Conservation (phyloP, 2,113 vertebrate species). For the Solea solea region DNA sequence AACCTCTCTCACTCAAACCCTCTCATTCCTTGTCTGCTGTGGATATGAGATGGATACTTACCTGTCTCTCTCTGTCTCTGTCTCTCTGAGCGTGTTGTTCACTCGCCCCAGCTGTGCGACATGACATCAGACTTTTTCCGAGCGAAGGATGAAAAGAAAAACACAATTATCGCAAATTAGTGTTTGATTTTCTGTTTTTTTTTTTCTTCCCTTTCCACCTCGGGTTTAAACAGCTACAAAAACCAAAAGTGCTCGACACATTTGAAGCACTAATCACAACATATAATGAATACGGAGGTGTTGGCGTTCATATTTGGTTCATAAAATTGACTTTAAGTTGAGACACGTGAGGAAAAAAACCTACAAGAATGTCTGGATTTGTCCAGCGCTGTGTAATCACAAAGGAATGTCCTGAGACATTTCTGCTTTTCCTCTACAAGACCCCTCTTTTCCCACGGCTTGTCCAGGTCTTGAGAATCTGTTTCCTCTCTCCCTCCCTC, state of each 20-base stretch:
- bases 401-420: constrained; percentile 85
- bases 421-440: constrained; percentile 81
- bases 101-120: constrained; percentile 15
- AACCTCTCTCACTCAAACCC: constrained; percentile 56
- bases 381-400: constrained; percentile 83
- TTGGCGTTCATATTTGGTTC: constrained; percentile 38
- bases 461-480: constrained; percentile 74
- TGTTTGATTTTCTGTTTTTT: not conserved
- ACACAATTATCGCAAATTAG: constrained; percentile 26
- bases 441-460: constrained; percentile 81
- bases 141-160: constrained; percentile 6
- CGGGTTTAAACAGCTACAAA: constrained; percentile 26
- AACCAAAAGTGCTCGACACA: constrained; percentile 7
- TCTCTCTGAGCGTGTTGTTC: constrained; percentile 32
- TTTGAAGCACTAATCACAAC: not conserved
- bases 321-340: constrained; percentile 45
- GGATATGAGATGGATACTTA: constrained; percentile 54
- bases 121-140: constrained; percentile 30
- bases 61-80: constrained; percentile 29
- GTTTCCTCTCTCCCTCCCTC: constrained; percentile 64
- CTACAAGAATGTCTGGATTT: constrained; percentile 82
- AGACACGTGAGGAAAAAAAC: constrained; percentile 53
- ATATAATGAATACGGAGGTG: constrained; percentile 8
- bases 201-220: not conserved
- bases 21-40: constrained; percentile 40